Conservation (phyloP, 2,113 vertebrate species). For the Prunella fulvescens region DNA sequence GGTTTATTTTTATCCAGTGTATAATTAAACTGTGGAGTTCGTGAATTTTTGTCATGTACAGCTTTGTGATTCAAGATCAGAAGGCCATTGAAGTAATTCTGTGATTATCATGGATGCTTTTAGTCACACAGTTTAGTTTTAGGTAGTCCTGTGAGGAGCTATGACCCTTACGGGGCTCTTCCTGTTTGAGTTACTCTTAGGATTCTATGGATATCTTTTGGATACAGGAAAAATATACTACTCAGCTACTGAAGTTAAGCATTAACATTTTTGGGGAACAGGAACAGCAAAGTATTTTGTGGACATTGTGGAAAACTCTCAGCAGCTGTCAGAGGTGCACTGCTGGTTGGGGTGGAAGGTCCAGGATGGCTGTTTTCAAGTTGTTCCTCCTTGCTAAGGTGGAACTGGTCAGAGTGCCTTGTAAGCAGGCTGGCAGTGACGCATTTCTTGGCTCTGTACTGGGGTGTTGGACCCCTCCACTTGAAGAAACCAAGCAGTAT, state of each 20-base stretch:
- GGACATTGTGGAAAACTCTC: not conserved
- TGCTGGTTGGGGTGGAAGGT: not conserved
- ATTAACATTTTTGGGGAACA: not conserved
- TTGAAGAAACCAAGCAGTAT: not conserved
- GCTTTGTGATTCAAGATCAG: no score
- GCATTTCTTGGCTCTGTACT: accelerated
- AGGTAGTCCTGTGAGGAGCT: not conserved
- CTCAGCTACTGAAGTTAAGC: not conserved
- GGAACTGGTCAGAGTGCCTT: not conserved
- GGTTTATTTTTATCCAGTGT: no score
- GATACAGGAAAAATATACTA: not conserved
- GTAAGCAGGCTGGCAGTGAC: not conserved
- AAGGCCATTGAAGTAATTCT: no score
- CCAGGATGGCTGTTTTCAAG: not conserved
- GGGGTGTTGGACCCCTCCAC: not conserved
- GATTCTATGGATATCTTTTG: not conserved
- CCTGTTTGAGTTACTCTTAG: not conserved
- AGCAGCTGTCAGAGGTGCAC: not conserved
- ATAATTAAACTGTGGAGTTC: no score
- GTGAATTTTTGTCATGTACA: no score
- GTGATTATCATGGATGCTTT: no score
- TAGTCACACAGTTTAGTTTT: no score
- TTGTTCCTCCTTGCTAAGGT: not conserved
- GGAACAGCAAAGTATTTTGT: not conserved
- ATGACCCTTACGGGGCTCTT: not conserved